phyloP scores from a whole-genome alignment of 2,113 vertebrate genomes.

The Oxyura jamaicensis region DNA sequence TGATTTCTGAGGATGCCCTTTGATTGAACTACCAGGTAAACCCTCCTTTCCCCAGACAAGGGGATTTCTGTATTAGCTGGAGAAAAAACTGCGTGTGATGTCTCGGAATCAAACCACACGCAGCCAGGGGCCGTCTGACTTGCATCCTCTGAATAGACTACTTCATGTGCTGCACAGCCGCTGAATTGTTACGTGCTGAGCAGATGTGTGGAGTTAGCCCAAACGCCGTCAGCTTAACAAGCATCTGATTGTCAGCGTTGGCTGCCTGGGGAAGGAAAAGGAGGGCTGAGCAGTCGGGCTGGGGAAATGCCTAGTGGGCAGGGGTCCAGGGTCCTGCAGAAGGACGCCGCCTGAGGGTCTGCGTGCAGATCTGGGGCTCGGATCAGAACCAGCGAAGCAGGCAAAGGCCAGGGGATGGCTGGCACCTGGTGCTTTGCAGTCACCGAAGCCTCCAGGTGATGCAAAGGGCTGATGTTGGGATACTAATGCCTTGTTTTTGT shows the following conservation, averaged over 20 bases:
- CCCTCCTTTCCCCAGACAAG: conserved; percentile 27
- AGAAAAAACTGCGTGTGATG: not conserved
- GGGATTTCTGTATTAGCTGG: conserved; percentile 49
- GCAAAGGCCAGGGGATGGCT: not conserved
- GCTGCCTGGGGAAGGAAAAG: conserved; percentile 43
- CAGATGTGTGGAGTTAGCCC: conserved; percentile 67
- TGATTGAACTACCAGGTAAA: not conserved
- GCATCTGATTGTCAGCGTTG: conserved; percentile 48
- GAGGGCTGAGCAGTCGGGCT: conserved; percentile 22
- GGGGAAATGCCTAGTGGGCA: conserved; percentile 10
- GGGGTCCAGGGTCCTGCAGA: not conserved
- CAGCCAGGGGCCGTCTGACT: conserved; percentile 21
- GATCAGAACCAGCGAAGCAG: not conserved
- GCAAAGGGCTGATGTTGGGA: not conserved
- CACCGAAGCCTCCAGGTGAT: not conserved
- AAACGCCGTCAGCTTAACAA: conserved; percentile 55
- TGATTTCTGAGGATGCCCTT: not conserved
- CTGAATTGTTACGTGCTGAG: conserved; percentile 65
- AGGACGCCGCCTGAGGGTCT: not conserved
- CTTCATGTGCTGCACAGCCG: conserved; percentile 67
- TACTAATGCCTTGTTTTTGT: not conserved
- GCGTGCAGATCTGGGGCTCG: not conserved
- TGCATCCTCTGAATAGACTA: conserved; percentile 38
- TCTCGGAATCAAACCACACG: conserved; percentile 14
- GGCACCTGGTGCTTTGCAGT: not conserved